A percentile compares a stretch with the other conserved stretches of the same genome.
Evolutionary conservation across 2,113 vertebrate species (phyloP).

Genomic region (Seriola dumerili): DNA sequence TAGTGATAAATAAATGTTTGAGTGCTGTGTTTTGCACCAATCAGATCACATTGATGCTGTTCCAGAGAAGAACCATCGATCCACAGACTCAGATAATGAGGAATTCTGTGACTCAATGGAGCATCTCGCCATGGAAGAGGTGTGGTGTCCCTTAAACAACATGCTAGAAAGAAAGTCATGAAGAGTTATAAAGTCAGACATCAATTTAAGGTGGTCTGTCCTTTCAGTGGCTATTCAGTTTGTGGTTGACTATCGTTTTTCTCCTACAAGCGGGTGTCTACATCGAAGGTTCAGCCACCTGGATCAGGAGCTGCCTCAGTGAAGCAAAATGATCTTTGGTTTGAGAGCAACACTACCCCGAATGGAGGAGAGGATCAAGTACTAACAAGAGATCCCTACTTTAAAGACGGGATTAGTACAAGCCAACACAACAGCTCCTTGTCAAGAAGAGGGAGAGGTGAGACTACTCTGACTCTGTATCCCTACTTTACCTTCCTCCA

Average conservation of each 20-base stretch:
- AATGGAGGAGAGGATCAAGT: slow-evolving; percentile 84
- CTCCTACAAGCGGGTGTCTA: slow-evolving; percentile 38
- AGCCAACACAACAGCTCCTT: slow-evolving; percentile 83
- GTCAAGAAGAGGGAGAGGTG: slow-evolving; percentile 89
- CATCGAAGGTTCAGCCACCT: slow-evolving; percentile 38
- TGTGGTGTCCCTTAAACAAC: slow-evolving; percentile 51
- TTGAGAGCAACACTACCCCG: slow-evolving; percentile 83
- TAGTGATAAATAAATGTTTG: not conserved
- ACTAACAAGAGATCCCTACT: slow-evolving; percentile 61
- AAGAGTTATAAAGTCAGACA: not conserved
- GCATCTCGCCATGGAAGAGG: slow-evolving; percentile 91
- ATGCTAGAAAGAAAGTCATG: not conserved
- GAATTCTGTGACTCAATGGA: slow-evolving; percentile 96
- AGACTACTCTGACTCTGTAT: not conserved
- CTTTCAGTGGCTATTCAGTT: not conserved
- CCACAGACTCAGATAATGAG: slow-evolving; percentile 92
- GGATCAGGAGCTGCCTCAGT: slow-evolving; percentile 35
- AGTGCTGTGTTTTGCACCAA: slow-evolving; percentile 1
- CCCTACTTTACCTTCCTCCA: not conserved
- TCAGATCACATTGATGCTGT: slow-evolving; percentile 73
- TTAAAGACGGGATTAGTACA: slow-evolving; percentile 78
- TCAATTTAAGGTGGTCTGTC: not conserved
- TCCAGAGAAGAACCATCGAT: slow-evolving; percentile 80
- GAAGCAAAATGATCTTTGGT: slow-evolving; percentile 66
- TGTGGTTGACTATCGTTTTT: not conserved